Conservation (phyloP, 2,888 invertebrate species). For the Cremastinae sp. region DNA sequence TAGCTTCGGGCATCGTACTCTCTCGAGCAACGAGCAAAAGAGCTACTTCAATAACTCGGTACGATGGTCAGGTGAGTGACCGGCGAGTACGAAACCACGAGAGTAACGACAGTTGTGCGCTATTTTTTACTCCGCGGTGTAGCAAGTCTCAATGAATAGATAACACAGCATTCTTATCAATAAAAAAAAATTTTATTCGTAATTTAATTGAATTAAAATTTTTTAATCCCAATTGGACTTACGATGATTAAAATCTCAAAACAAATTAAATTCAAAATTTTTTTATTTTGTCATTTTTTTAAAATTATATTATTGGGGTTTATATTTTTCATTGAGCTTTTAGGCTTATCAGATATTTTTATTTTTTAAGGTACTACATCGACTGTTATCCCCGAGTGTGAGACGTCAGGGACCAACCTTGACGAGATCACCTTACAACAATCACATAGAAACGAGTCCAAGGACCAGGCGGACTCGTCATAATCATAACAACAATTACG, state of each 20-base stretch:
- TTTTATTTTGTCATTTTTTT: too few species aligned
- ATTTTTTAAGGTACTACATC: conserved; percentile 73
- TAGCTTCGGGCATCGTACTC: conserved; percentile 53
- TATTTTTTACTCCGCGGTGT: conserved; percentile 30
- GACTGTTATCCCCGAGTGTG: conserved; percentile 72
- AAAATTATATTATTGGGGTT: neutral
- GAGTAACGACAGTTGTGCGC: conserved; percentile 67
- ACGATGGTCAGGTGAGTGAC: conserved; percentile 74
- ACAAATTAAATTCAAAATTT: too few species aligned
- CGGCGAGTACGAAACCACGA: conserved; percentile 59
- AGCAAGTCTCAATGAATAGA: conserved; percentile 26
- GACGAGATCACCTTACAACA: conserved; percentile 74
- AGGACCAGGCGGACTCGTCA: conserved; percentile 74
- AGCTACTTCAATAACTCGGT: conserved; percentile 71
- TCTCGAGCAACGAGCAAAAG: conserved; percentile 52
- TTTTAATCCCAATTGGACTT: too few species aligned
- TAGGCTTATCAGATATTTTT: neutral
- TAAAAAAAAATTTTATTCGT: neutral
- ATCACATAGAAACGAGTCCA: conserved; percentile 70
- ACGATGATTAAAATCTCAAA: too few species aligned
- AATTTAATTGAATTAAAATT: too few species aligned
- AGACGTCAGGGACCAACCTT: conserved; percentile 71
- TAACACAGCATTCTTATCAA: neutral
- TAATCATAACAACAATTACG: conserved; percentile 49
- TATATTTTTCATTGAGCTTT: neutral